phyloP scores from a whole-genome alignment of 2,888 invertebrate species.

The Deilephila porcellus region DNA sequence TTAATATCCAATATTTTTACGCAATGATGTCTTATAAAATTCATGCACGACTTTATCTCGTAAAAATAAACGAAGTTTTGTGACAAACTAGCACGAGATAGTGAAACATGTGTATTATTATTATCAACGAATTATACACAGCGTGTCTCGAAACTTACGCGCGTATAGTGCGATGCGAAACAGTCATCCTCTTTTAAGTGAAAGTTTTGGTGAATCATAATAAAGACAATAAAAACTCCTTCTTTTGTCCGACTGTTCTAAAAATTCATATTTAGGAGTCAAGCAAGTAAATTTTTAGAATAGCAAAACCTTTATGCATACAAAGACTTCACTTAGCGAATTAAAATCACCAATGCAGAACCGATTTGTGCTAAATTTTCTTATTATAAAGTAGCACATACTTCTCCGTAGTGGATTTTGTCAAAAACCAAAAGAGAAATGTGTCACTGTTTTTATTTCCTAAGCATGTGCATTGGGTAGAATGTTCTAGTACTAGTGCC shows the following conservation, averaged over 20 bases:
- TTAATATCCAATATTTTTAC: not conserved
- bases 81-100: not conserved
- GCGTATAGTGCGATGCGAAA: slow-evolving; percentile 38
- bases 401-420: too few species aligned
- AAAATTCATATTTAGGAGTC: slow-evolving; percentile 35
- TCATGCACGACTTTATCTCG: slow-evolving; percentile 5
- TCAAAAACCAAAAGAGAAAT: too few species aligned
- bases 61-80: slow-evolving; percentile 4
- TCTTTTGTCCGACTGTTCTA: slow-evolving; percentile 47
- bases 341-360: not conserved
- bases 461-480: too few species aligned
- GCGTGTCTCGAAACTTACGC: slow-evolving; percentile 49
- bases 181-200: slow-evolving; percentile 59
- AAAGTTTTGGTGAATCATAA: slow-evolving; percentile 66
- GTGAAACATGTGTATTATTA: slow-evolving; percentile 11
- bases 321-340: too few species aligned
- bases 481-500: too few species aligned
- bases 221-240: slow-evolving; percentile 50
- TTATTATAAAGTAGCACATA: not conserved
- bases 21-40: not conserved
- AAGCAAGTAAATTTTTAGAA: not conserved
- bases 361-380: not conserved
- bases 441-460: too few species aligned
- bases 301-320: not conserved
- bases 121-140: slow-evolving; percentile 44